A percentile compares a stretch with the other conserved stretches of the same genome.
Conservation (phyloP, 2,888 invertebrate genomes). For the Tenthredo livida region DNA sequence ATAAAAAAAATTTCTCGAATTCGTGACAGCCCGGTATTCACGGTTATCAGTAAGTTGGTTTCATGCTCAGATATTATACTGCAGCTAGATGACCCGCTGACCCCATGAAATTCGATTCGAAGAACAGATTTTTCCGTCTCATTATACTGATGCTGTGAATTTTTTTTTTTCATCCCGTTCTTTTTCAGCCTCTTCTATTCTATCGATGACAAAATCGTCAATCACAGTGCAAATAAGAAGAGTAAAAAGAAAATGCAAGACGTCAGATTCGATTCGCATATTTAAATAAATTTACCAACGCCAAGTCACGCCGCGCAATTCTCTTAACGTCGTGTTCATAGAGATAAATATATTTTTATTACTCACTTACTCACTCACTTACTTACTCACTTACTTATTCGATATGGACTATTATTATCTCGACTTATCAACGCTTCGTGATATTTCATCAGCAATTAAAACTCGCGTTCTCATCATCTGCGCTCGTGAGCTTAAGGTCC, state of each 20-base stretch:
- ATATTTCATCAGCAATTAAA: conserved; percentile 27
- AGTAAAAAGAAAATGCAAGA: neutral
- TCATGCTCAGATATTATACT: neutral
- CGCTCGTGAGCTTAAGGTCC: conserved; percentile 18
- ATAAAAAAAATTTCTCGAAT: neutral
- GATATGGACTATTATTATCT: neutral
- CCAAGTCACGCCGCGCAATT: neutral
- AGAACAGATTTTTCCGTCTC: neutral
- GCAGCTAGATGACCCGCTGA: neutral
- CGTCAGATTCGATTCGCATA: neutral
- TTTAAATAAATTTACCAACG: neutral
- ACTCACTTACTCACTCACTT: neutral
- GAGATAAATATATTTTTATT: conserved; percentile 30
- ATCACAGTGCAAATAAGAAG: neutral
- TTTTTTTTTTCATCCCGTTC: neutral
- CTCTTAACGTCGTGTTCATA: neutral
- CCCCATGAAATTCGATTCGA: neutral
- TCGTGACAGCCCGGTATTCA: conserved; percentile 20
- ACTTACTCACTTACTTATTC: no score
- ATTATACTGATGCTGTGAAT: neutral
- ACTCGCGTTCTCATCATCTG: neutral
- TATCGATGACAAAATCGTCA: conserved; percentile 11
- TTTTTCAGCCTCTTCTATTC: no score
- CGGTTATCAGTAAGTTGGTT: neutral
- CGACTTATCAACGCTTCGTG: neutral